Percentiles rank a stretch among this genome's conserved stretches.
These are phyloP conservation scores for Ibidorhyncha struthersii DNA, from an alignment of 2,113 vertebrate genomes.

Conservation along the genomic window DNA sequence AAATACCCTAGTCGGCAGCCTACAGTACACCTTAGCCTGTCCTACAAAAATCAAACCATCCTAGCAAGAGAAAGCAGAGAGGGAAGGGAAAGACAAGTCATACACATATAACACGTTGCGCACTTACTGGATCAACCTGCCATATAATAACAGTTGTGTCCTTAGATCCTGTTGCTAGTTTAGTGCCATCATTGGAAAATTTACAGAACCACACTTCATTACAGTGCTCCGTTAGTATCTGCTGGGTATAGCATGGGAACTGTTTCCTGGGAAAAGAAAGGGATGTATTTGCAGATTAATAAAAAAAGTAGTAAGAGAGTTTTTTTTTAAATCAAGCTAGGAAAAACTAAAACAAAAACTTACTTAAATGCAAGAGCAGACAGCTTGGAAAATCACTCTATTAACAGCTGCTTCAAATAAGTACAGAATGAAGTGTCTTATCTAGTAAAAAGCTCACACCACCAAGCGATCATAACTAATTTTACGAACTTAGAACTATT, in stretches of 20 bases:
- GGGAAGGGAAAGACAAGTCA: background rate
- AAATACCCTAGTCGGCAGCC: background rate
- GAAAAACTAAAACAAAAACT: background rate
- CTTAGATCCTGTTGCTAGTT: slow-evolving; percentile 97
- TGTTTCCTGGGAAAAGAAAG: slow-evolving; percentile 85
- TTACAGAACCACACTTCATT: slow-evolving; percentile 99
- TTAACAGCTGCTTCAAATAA: background rate
- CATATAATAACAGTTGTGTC: slow-evolving; percentile 97
- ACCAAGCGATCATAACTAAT: background rate
- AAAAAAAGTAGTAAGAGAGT: background rate
- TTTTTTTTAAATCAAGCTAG: background rate
- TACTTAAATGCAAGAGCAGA: background rate
- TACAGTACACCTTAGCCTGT: background rate
- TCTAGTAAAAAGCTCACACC: background rate
- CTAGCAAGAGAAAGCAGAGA: background rate
- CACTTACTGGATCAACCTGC: slow-evolving; percentile 94
- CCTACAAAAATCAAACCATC: background rate
- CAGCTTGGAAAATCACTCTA: background rate
- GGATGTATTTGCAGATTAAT: background rate
- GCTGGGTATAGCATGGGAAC: slow-evolving; percentile 97
- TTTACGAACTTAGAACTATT: background rate
- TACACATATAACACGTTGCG: background rate
- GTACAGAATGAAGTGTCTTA: background rate
- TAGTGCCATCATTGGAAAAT: slow-evolving; percentile 96
- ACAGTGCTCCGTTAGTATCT: slow-evolving; percentile 97